Evolutionary conservation across 2,888 invertebrate species (phyloP).

Genomic region (Branchipolynoe longqiensis): DNA sequence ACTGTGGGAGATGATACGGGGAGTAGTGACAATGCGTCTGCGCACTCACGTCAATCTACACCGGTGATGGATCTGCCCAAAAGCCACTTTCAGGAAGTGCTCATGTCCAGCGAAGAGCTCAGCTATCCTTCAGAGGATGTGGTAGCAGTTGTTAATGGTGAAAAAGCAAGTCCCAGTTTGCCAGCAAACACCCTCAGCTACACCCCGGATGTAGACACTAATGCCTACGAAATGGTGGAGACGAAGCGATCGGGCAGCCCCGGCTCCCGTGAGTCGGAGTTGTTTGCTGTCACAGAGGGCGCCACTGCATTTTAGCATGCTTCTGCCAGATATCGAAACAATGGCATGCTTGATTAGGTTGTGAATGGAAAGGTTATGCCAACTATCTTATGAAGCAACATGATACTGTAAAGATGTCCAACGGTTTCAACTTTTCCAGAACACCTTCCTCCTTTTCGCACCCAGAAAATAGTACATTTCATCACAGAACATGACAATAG

Average conservation of each 20-base stretch:
- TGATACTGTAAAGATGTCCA: no score
- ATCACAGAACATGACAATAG: no score
- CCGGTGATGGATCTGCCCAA: neutral
- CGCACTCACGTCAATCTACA: neutral
- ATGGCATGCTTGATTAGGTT: no score
- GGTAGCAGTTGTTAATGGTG: neutral
- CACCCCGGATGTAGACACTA: neutral
- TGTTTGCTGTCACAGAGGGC: constrained; percentile 24
- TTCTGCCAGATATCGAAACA: no score
- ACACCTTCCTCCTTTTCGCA: no score
- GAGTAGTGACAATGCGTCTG: neutral
- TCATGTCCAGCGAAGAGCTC: neutral
- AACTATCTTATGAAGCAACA: no score
- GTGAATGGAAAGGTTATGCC: no score
- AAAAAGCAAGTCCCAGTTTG: neutral
- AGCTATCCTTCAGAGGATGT: neutral
- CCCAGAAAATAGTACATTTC: no score
- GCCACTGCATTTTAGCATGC: constrained; percentile 50
- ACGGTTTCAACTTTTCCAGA: no score
- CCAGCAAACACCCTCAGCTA: neutral
- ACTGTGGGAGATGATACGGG: neutral
- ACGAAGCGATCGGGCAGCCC: neutral
- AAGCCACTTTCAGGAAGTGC: neutral
- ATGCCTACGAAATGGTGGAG: constrained; percentile 35
- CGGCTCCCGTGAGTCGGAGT: neutral